phyloP scores from a whole-genome alignment of 2,888 invertebrate genomes.

The Ceriagrion tenellum region DNA sequence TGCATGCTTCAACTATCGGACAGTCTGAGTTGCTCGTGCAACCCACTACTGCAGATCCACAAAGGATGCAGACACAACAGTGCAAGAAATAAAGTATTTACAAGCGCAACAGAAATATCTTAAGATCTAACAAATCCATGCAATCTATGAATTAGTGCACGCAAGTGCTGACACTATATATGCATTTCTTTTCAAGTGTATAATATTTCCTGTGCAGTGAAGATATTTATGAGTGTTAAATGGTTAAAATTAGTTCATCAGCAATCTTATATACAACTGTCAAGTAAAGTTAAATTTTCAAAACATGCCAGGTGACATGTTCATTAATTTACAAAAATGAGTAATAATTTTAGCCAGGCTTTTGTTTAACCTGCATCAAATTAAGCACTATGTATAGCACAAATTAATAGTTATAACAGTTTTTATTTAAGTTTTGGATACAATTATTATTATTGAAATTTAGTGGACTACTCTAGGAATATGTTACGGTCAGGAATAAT shows the following conservation, averaged over 20 bases:
- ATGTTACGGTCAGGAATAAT: not conserved
- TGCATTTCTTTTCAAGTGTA: conserved; percentile 45
- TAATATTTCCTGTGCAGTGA: conserved; percentile 45
- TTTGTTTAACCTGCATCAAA: not conserved
- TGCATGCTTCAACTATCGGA: conserved; percentile 91
- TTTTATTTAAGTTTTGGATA: not conserved
- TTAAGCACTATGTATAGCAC: not conserved
- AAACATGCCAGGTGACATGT: not conserved
- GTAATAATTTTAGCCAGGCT: not conserved
- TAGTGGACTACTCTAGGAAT: not conserved
- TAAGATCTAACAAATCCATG: conserved; percentile 43
- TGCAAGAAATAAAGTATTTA: conserved; percentile 59
- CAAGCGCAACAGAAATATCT: conserved; percentile 44
- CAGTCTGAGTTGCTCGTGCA: conserved; percentile 94
- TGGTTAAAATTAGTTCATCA: conserved; percentile 1
- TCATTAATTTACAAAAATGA: not conserved
- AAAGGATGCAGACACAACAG: conserved; percentile 65
- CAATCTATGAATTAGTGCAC: conserved; percentile 57
- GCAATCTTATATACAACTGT: not conserved
- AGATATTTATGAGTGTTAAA: not conserved
- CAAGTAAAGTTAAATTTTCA: not conserved
- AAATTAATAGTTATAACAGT: conserved; percentile 4
- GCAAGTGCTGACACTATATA: conserved; percentile 42
- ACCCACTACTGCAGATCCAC: conserved; percentile 82
- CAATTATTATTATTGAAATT: not conserved